Percentiles rank a stretch among this genome's conserved stretches.
Conservation (phyloP, 1,140 invertebrate genomes). For the Sipha flava region DNA sequence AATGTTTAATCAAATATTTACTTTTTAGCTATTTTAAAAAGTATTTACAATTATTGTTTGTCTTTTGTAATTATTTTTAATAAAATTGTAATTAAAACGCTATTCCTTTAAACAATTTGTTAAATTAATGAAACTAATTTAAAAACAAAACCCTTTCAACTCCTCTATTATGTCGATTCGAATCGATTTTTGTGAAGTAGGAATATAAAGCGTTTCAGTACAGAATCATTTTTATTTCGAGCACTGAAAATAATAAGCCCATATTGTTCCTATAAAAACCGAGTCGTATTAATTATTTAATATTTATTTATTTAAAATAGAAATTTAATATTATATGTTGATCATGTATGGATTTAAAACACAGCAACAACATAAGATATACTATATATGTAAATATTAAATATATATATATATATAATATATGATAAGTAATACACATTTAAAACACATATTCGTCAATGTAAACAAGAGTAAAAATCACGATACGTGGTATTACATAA, state of each 20-base stretch:
- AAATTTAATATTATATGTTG: background rate
- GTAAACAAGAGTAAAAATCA: background rate
- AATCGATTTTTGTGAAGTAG: background rate
- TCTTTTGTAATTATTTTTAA: too few relatives aligned
- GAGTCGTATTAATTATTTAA: constrained; percentile 1
- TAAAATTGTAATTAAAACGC: too few relatives aligned
- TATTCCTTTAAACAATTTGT: too few relatives aligned
- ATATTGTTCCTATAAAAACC: constrained; percentile 6
- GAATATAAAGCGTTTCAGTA: background rate
- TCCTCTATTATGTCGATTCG: background rate
- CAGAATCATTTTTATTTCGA: background rate
- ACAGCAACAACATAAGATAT: background rate
- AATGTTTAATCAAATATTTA: too few relatives aligned
- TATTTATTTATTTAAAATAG: background rate
- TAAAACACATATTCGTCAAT: background rate
- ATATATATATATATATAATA: background rate
- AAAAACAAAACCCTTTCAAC: background rate
- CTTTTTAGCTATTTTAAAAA: too few relatives aligned
- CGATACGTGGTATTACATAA: background rate
- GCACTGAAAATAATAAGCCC: background rate
- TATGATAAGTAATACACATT: background rate
- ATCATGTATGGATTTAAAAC: background rate
- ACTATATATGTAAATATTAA: too few relatives aligned
- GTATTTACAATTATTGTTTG: too few relatives aligned
- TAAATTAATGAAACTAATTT: background rate